These are phyloP conservation scores for Saimiri boliviensis DNA, from an alignment of 2,113 vertebrate genomes.

Conservation along the genomic window DNA sequence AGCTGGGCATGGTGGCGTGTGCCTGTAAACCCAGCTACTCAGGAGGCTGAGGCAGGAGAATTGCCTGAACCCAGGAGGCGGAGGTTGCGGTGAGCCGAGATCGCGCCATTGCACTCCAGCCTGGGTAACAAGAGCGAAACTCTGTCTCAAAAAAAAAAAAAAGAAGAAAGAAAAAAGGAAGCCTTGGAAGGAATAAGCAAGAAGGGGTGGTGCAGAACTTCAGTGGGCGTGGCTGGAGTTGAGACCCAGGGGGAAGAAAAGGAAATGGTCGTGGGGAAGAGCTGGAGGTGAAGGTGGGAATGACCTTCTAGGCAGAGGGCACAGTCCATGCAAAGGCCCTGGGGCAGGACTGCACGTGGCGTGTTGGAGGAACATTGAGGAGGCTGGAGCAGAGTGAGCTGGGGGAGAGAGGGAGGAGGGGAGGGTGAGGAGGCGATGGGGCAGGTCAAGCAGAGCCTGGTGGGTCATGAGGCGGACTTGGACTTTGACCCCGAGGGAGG, in stretches of 20 bases:
- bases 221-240: no score
- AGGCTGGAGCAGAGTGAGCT: background rate
- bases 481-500: background rate
- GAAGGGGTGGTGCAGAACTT: no score
- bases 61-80: no score
- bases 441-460: background rate
- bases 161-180: no score
- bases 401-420: background rate
- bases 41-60: no score
- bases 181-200: no score
- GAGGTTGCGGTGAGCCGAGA: no score
- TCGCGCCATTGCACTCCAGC: no score
- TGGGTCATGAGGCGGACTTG: background rate
- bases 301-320: background rate
- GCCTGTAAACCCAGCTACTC: no score
- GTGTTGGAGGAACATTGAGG: background rate
- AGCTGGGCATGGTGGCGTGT: no score
- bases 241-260: background rate
- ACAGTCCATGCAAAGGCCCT: background rate
- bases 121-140: no score
- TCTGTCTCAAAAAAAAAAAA: no score
- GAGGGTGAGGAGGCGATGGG: background rate
- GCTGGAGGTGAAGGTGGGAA: background rate
- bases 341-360: background rate
- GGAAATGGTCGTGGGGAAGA: background rate